A percentile compares a stretch with the other conserved stretches of the same genome.
phyloP scores from a whole-genome alignment of 2,888 invertebrate genomes.

The Epinotia bilunana region DNA sequence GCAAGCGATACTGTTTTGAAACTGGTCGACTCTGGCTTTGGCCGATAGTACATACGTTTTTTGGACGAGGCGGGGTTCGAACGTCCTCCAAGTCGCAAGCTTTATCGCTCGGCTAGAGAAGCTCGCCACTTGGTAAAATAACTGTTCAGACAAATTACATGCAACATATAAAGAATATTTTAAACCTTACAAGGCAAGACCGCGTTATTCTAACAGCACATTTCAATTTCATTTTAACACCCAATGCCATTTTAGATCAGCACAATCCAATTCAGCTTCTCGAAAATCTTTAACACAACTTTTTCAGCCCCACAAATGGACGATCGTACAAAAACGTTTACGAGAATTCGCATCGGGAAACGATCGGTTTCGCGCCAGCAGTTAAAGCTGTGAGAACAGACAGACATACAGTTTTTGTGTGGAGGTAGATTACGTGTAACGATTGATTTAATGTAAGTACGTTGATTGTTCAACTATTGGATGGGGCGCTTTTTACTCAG shows the following conservation, averaged over 20 bases:
- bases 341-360: constrained; percentile 14
- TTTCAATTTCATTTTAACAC: background rate
- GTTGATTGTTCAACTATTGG: constrained; percentile 14
- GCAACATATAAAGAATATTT: background rate
- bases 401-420: constrained; percentile 31
- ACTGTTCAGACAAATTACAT: background rate
- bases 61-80: too few species aligned
- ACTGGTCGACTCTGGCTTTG: too few species aligned
- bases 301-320: constrained; percentile 7
- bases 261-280: background rate
- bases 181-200: background rate
- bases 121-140: background rate
- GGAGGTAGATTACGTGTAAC: constrained; percentile 35
- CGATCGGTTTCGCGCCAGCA: constrained; percentile 30
- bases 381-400: constrained; percentile 35
- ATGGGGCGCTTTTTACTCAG: constrained; percentile 7
- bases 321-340: background rate
- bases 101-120: too few species aligned
- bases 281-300: background rate
- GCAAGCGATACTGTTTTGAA: too few species aligned
- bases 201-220: background rate
- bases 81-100: too few species aligned
- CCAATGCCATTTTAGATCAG: background rate
- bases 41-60: too few species aligned
- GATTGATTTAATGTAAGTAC: constrained; percentile 21